Evolutionary conservation across 2,113 vertebrate genomes (phyloP).

Genomic region (Pao palembangensis): DNA sequence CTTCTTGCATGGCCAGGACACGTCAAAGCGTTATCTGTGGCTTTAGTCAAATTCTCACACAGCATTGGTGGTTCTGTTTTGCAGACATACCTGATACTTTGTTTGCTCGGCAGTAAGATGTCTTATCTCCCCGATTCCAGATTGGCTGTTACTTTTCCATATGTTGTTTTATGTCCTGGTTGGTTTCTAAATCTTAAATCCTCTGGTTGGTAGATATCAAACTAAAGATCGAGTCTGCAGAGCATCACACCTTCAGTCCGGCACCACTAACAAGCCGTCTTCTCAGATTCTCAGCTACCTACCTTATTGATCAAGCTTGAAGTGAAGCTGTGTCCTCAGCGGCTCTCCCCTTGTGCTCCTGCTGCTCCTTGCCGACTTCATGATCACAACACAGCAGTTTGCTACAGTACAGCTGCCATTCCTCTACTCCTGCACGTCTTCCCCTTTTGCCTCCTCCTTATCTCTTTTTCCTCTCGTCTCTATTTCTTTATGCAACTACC

Average conservation of each 20-base stretch:
- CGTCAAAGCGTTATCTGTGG: background rate
- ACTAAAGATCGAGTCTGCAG: conserved; percentile 36
- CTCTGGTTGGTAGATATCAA: conserved; percentile 27
- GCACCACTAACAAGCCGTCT: conserved; percentile 23
- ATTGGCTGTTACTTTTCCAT: conserved; percentile 22
- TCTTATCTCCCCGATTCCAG: conserved; percentile 30
- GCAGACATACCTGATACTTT: conserved; percentile 52
- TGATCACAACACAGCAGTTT: conserved; percentile 47
- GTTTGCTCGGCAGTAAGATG: conserved; percentile 23
- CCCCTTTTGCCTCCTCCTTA: conserved; percentile 13
- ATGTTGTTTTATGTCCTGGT: conserved; percentile 25
- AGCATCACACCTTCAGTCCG: background rate
- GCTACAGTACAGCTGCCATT: conserved; percentile 43
- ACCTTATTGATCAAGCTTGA: conserved; percentile 47
- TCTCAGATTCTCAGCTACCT: conserved; percentile 36
- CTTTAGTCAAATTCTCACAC: background rate
- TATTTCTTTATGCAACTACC: conserved; percentile 42
- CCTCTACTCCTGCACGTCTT: conserved; percentile 34
- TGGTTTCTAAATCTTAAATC: conserved; percentile 32
- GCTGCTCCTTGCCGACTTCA: conserved; percentile 44
- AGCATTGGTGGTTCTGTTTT: conserved; percentile 9
- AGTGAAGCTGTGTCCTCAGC: conserved; percentile 43
- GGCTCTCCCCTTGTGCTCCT: conserved; percentile 45
- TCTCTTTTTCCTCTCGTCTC: conserved; percentile 22
- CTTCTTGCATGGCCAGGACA: background rate